Evolutionary conservation across 2,888 invertebrate genomes (phyloP).

Genomic region (Parnassius smintheus): DNA sequence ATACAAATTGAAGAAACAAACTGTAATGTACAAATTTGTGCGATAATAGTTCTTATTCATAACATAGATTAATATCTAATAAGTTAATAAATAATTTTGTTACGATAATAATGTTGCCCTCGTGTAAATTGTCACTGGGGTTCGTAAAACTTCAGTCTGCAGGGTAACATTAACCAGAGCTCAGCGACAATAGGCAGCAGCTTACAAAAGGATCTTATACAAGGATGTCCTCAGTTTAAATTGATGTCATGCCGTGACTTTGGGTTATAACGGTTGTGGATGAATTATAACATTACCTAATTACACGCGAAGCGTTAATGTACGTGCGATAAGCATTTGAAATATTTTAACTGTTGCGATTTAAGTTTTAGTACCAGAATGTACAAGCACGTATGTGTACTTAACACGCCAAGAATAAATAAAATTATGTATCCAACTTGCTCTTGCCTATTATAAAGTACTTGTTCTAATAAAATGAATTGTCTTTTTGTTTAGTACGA

Average conservation of each 20-base stretch:
- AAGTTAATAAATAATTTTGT: constrained; percentile 18
- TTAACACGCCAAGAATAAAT: too few relatives aligned
- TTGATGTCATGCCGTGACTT: constrained; percentile 25
- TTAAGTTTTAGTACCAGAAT: not conserved
- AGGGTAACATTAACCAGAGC: constrained; percentile 57
- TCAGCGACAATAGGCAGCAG: constrained; percentile 54
- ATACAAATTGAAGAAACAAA: too few relatives aligned
- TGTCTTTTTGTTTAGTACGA: too few relatives aligned
- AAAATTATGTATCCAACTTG: too few relatives aligned
- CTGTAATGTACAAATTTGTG: too few relatives aligned
- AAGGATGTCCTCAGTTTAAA: constrained; percentile 16
- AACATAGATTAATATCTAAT: constrained; percentile 8
- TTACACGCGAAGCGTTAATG: not conserved
- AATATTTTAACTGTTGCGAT: not conserved
- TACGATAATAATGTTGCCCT: constrained; percentile 30
- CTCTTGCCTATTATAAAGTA: too few relatives aligned
- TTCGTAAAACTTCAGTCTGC: constrained; percentile 7
- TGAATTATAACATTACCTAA: constrained; percentile 12
- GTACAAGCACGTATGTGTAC: too few relatives aligned
- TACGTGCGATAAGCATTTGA: not conserved
- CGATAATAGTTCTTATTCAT: too few relatives aligned
- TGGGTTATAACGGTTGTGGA: constrained; percentile 13
- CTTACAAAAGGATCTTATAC: constrained; percentile 49
- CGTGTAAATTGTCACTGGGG: constrained; percentile 7
- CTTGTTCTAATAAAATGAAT: too few relatives aligned